Percentiles rank a stretch among this genome's conserved stretches.
Conservation (phyloP, 2,888 invertebrate genomes). For the Fragum whitleyi region DNA sequence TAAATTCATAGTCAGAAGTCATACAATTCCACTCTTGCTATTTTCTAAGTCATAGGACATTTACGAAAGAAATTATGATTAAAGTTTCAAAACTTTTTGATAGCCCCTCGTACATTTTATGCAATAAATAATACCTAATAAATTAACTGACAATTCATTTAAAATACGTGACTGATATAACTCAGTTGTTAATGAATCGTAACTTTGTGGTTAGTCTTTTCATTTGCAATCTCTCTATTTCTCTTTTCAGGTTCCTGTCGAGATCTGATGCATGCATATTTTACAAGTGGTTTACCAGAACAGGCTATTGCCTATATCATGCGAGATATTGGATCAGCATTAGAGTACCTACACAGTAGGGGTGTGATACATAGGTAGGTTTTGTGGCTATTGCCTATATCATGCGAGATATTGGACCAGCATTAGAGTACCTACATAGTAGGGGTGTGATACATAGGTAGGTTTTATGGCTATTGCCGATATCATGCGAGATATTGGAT, state of each 20-base stretch:
- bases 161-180: too few species aligned
- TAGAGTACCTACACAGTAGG: conserved; percentile 94
- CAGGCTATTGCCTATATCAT: conserved; percentile 92
- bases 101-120: too few species aligned
- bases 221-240: too few species aligned
- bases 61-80: too few species aligned
- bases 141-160: too few species aligned
- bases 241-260: conserved; percentile 92
- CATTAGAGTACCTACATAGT: conserved; percentile 93
- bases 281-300: conserved; percentile 92
- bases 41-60: too few species aligned
- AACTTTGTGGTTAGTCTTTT: too few species aligned
- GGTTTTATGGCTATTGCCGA: conserved; percentile 93
- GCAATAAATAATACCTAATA: too few species aligned
- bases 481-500: conserved; percentile 91
- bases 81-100: too few species aligned
- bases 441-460: conserved; percentile 94
- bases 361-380: conserved; percentile 94
- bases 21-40: too few species aligned
- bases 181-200: too few species aligned
- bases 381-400: conserved; percentile 90
- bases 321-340: conserved; percentile 91
- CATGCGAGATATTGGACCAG: conserved; percentile 91
- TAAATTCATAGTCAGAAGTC: too few species aligned
- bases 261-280: conserved; percentile 91